Conservation (phyloP, 2,113 vertebrate genomes). For the Corythoichthys haematopterus region DNA sequence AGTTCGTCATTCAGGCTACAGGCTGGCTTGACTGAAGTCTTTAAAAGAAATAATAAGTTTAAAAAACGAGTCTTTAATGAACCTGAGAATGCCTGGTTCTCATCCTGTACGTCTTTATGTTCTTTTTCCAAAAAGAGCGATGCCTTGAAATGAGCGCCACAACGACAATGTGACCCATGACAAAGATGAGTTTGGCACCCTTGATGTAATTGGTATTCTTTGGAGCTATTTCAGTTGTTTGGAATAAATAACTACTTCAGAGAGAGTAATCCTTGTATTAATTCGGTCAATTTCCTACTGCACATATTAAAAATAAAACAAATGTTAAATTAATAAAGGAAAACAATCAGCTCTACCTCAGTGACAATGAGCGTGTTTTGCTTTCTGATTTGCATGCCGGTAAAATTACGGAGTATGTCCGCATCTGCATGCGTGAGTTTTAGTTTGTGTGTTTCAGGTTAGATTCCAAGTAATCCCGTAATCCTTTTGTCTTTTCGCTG, state of each 20-base stretch:
- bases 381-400: slow-evolving; percentile 4
- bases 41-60: no score
- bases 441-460: slow-evolving; percentile 11
- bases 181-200: no score
- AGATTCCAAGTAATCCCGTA: slow-evolving; percentile 38
- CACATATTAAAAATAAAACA: not conserved
- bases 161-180: no score
- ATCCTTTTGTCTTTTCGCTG: slow-evolving; percentile 32
- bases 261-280: not conserved
- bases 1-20: no score
- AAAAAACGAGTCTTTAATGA: no score
- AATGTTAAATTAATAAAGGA: not conserved
- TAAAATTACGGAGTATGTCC: not conserved
- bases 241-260: not conserved
- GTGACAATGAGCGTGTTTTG: not conserved
- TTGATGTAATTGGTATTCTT: not conserved
- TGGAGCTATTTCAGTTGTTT: not conserved
- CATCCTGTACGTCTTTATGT: no score
- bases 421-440: not conserved
- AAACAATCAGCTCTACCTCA: not conserved
- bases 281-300: not conserved
- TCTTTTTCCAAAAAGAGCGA: no score
- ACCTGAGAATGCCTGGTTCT: no score
- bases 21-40: no score
- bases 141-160: no score